Base-by-base conservation (phyloP, 1,140 invertebrate genomes). In the Colletes latitarsis region DNA sequence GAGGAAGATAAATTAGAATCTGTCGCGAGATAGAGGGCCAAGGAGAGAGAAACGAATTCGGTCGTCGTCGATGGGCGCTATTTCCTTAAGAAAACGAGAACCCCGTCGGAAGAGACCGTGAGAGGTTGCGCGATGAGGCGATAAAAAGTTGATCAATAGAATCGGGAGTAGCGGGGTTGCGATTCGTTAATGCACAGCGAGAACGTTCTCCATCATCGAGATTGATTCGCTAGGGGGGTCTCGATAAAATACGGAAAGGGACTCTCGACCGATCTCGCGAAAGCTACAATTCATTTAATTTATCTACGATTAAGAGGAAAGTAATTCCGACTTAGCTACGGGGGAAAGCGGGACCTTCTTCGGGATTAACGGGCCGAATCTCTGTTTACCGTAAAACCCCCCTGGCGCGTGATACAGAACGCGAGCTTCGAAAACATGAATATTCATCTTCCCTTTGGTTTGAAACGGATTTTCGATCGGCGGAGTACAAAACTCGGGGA, bases 1-100 rank as follows among this genome's bases (percentile, higher is more conserved):
- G 53, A 39, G 53, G 17, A 57, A 82, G 79, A 86, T 85, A 85
- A 86, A 86, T 86, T 82, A 85, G 71, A 82, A 74, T 46, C 79
- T 41, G 83, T 58, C 80, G 41, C 53, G 69, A 60, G 64, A 64
- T 21, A 14, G 30, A 21, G 12, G 58, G 49, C 30, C 12, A 5
- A 39, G 12, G 55, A 57, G 41, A 77, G 67, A 52, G 58, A 78
- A 74, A 46, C 43, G 73, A 77, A 77, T 82, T 74, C 83, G 64
- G 66, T 69, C 53, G 77, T 52, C 81, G 62, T 3, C n/a, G 21
- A 67, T 53, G 10, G 6, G 19, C 46, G 63, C 58, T 82, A 77
- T 82, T 85, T 85, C 70, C 66, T 78, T 58, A 49, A 55, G 75
- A 60, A 60, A 76, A 70, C 53, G 78, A 60, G 57, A 52, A 46